phyloP scores from a whole-genome alignment of 2,888 invertebrate species.

The Glaucopsyche alexis region DNA sequence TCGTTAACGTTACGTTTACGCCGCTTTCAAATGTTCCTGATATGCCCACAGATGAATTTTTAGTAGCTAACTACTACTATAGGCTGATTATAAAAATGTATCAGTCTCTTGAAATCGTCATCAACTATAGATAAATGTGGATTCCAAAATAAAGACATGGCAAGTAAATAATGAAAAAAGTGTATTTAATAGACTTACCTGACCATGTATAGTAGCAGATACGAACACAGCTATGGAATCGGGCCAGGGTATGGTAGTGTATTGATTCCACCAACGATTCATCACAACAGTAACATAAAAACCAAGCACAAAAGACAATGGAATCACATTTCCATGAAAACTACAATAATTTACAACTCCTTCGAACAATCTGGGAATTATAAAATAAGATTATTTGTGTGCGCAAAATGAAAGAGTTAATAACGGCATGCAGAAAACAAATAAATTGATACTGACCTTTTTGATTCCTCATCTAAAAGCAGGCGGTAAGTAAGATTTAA shows the following conservation, averaged over 20 bases:
- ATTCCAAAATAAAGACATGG: no score
- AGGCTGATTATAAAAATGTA: no score
- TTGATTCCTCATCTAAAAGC: constrained; percentile 82
- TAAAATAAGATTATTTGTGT: neutral
- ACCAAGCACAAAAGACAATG: constrained; percentile 94
- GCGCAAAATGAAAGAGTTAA: neutral
- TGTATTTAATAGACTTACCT: constrained; percentile 63
- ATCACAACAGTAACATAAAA: constrained; percentile 96
- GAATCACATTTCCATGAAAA: constrained; percentile 92
- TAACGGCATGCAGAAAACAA: neutral
- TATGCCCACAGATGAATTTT: no score
- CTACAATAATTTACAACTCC: constrained; percentile 91
- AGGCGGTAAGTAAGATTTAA: constrained; percentile 89
- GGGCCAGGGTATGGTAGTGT: constrained; percentile 91
- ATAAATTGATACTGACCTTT: constrained; percentile 76
- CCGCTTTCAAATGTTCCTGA: no score
- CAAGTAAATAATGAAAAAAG: neutral
- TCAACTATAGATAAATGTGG: no score
- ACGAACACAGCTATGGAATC: constrained; percentile 93
- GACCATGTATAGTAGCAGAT: constrained; percentile 90
- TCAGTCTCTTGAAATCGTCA: no score
- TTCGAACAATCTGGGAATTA: constrained; percentile 85
- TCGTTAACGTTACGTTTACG: no score
- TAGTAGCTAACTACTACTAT: no score
- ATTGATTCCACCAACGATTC: constrained; percentile 95